Conservation (phyloP, 2,113 vertebrate genomes). For the Perca flavescens region DNA sequence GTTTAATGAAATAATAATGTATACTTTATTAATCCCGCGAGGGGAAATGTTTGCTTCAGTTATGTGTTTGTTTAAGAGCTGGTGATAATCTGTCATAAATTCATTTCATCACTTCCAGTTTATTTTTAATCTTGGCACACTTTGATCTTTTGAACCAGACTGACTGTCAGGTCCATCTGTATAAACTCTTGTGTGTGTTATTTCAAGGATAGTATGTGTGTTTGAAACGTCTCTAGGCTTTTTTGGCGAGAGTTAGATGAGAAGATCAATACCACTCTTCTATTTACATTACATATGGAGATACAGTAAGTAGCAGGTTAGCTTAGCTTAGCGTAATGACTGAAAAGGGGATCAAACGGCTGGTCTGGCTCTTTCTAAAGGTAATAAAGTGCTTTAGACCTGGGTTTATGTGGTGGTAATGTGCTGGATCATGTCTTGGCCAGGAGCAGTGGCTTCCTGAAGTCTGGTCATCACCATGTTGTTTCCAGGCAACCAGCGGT, state of each 20-base stretch:
- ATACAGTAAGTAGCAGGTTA: too few relatives aligned
- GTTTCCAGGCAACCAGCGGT: not conserved
- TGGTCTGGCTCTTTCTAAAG: too few relatives aligned
- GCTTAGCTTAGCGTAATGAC: not conserved
- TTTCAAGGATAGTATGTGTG: not conserved
- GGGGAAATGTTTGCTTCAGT: too few relatives aligned
- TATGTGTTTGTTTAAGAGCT: not conserved
- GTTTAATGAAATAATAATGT: too few relatives aligned
- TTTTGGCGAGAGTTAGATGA: not conserved
- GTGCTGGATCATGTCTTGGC: not conserved
- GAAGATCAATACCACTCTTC: not conserved
- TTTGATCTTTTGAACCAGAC: not conserved
- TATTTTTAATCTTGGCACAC: not conserved
- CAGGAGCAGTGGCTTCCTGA: too few relatives aligned
- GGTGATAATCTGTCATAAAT: not conserved
- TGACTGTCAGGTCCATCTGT: not conserved
- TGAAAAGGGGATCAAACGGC: not conserved
- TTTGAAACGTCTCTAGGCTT: not conserved
- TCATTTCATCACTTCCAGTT: not conserved
- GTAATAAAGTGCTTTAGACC: too few relatives aligned
- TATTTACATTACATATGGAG: not conserved
- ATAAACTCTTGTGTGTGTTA: not conserved
- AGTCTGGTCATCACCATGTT: not conserved
- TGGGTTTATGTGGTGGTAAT: not conserved
- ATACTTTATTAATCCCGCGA: too few relatives aligned